Percentiles rank a stretch among this genome's conserved stretches.
phyloP scores from a whole-genome alignment of 2,888 invertebrate genomes.

The Tortrix viridana region DNA sequence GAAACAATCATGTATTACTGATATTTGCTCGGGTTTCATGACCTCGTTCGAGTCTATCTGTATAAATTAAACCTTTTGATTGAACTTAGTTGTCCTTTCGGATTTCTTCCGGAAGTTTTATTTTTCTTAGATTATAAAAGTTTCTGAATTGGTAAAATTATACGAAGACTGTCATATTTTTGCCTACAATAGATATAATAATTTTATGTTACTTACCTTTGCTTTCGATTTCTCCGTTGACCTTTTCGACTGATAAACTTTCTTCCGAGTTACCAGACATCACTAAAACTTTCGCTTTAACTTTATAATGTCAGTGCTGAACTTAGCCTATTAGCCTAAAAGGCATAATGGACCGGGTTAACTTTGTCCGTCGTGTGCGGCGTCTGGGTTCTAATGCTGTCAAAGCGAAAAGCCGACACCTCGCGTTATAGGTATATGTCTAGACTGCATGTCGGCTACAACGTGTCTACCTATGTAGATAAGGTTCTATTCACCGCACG shows the following conservation, averaged over 20 bases:
- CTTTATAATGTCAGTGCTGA: neutral
- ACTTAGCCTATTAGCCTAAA: neutral
- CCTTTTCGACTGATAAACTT: conserved; percentile 35
- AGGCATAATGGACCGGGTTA: neutral
- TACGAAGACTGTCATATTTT: no score
- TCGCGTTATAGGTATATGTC: conserved; percentile 29
- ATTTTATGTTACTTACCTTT: conserved; percentile 44
- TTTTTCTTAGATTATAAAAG: no score
- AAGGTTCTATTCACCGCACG: conserved; percentile 4
- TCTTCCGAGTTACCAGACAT: conserved; percentile 31
- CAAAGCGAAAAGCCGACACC: conserved; percentile 11
- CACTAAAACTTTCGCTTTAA: conserved; percentile 5
- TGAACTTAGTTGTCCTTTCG: neutral
- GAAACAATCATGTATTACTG: conserved; percentile 3
- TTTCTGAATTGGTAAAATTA: no score
- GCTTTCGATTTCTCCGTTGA: conserved; percentile 39
- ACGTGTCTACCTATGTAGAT: conserved; percentile 6
- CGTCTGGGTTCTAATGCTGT: conserved; percentile 18
- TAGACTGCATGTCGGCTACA: conserved; percentile 25
- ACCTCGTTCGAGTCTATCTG: conserved; percentile 22
- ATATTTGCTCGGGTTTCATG: conserved; percentile 19
- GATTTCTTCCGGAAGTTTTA: no score
- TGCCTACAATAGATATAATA: neutral
- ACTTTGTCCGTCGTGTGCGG: conserved; percentile 7
- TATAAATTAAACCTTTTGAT: neutral